These are phyloP conservation scores for Trachelipus rathkii DNA, from an alignment of 1,140 invertebrate species.

Conservation along the genomic window DNA sequence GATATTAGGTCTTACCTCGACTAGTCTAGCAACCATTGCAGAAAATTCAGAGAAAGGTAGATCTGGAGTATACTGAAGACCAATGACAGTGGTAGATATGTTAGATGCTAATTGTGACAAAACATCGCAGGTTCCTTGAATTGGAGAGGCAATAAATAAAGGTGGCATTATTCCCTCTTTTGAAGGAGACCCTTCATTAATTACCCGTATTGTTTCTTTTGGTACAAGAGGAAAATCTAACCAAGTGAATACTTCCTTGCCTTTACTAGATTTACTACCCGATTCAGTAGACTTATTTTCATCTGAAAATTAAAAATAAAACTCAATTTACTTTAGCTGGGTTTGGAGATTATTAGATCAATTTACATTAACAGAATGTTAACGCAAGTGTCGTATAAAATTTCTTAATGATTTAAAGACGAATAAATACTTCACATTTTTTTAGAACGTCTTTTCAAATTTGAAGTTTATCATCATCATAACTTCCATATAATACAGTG, in stretches of 20 bases:
- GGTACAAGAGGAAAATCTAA: not conserved
- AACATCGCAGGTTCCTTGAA: slow-evolving; percentile 5
- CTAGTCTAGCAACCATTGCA: not conserved
- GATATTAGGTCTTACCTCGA: slow-evolving; percentile 14
- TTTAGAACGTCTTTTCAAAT: too few relatives aligned
- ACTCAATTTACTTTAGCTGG: too few relatives aligned
- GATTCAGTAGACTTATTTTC: too few relatives aligned
- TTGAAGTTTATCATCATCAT: too few relatives aligned
- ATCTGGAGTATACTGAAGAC: not conserved
- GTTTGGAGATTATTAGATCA: too few relatives aligned
- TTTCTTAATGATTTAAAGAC: too few relatives aligned
- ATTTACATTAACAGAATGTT: too few relatives aligned
- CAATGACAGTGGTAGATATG: not conserved
- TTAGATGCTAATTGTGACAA: not conserved
- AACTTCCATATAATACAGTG: too few relatives aligned
- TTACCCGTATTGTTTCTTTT: not conserved
- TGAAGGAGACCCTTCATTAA: not conserved
- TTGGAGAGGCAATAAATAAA: not conserved
- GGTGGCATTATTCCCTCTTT: not conserved
- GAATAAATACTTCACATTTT: too few relatives aligned
- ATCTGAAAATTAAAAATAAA: too few relatives aligned
- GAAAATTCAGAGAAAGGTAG: not conserved
- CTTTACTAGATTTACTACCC: not conserved
- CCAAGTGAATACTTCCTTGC: not conserved
- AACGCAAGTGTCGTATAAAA: too few relatives aligned